Percentiles rank a stretch among this genome's conserved stretches.
Evolutionary conservation across 1,140 invertebrate species (phyloP).

Genomic region (Drosophila bocki): DNA sequence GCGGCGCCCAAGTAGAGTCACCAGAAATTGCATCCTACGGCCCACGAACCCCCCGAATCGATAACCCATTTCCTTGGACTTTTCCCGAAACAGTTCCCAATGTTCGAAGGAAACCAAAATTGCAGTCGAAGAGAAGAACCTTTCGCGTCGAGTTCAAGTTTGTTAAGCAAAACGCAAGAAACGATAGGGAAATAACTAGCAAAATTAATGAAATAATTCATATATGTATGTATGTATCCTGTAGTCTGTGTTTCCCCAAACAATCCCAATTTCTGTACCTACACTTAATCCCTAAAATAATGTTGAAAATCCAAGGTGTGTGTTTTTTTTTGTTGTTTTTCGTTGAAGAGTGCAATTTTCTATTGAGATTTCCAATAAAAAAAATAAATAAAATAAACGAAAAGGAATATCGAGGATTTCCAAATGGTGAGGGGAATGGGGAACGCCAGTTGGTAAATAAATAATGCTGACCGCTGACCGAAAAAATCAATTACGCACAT

Average conservation of each 20-base stretch:
- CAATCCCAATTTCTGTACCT: conserved; percentile 46
- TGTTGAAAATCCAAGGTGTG: conserved; percentile 31
- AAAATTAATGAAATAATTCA: conserved; percentile 39
- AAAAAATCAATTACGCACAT: conserved; percentile 22
- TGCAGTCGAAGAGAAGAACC: conserved; percentile 30
- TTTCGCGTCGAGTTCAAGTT: not conserved
- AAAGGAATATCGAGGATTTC: not conserved
- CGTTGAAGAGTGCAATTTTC: conserved; percentile 21
- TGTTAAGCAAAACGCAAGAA: conserved; percentile 16
- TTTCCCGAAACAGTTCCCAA: not conserved
- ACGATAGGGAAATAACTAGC: conserved; percentile 30
- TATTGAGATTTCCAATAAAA: conserved; percentile 53
- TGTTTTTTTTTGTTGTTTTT: conserved; percentile 16
- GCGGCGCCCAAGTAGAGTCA: conserved; percentile 42
- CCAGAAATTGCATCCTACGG: not conserved
- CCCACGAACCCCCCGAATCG: conserved; percentile 7
- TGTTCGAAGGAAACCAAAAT: conserved; percentile 26
- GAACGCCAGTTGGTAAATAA: conserved; percentile 13
- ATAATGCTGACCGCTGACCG: conserved; percentile 26
- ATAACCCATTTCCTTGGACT: not conserved
- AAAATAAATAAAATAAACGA: not conserved
- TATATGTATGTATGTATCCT: conserved; percentile 15
- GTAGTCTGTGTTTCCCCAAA: conserved; percentile 23
- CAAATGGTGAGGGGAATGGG: not conserved
- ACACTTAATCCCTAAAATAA: conserved; percentile 43